These are phyloP conservation scores for Sinella curviseta DNA, from an alignment of 1,140 invertebrate genomes.

Conservation along the genomic window DNA sequence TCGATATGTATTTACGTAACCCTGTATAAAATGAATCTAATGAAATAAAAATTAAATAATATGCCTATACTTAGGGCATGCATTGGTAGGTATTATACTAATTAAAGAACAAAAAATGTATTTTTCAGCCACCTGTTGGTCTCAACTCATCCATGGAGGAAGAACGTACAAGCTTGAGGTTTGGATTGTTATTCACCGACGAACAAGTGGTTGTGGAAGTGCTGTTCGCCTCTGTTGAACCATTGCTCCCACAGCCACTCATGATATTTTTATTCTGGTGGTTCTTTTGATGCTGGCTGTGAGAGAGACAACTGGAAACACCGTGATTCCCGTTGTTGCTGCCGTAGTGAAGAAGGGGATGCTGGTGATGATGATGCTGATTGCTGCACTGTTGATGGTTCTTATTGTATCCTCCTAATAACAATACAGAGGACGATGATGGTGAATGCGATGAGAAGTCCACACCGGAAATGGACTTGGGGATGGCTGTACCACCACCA, in stretches of 20 bases:
- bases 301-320: conserved; percentile 3
- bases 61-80: too few species aligned
- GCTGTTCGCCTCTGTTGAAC: neutral
- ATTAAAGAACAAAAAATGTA: neutral
- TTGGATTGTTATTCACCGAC: conserved; percentile 1
- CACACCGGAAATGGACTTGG: conserved; percentile 30
- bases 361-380: neutral
- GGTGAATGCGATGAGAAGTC: conserved; percentile 2
- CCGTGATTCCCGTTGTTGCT: conserved; percentile 12
- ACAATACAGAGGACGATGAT: neutral
- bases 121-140: conserved; percentile 44
- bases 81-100: neutral
- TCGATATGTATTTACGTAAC: too few species aligned
- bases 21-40: too few species aligned
- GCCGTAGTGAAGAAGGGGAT: conserved; percentile 1
- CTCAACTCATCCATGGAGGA: conserved; percentile 48
- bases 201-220: conserved; percentile 4
- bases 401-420: neutral
- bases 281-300: neutral
- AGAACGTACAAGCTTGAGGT: conserved; percentile 30
- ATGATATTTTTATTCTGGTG: conserved; percentile 13
- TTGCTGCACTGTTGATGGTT: conserved; percentile 11
- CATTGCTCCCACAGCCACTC: neutral
- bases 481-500: conserved; percentile 12
- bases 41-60: too few species aligned